These are phyloP conservation scores for Chlamydotis undulata DNA, from an alignment of 2,113 vertebrate species.

Conservation along the genomic window DNA sequence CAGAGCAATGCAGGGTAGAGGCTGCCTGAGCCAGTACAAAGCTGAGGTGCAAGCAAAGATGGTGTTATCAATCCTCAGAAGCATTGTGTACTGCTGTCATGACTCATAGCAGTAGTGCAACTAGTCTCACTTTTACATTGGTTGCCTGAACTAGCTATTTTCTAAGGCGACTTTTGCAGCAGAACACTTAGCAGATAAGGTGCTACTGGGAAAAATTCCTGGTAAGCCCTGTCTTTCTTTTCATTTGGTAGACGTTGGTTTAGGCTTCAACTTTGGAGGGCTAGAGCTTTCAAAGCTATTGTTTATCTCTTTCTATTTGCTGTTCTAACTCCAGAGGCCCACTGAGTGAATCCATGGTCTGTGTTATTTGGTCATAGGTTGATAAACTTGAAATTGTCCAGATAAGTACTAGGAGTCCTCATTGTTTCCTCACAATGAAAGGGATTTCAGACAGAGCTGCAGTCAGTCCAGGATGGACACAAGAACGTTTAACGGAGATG, in stretches of 20 bases:
- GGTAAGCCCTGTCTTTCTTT: neutral
- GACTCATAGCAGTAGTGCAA: neutral
- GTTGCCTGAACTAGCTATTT: neutral
- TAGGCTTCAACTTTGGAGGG: neutral
- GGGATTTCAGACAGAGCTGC: neutral
- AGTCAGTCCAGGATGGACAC: neutral
- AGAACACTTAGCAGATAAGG: neutral
- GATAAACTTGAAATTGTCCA: neutral
- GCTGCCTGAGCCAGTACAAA: neutral
- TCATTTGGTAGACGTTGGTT: neutral
- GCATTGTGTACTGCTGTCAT: neutral
- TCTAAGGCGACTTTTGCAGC: neutral
- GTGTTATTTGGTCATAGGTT: neutral
- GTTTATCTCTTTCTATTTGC: neutral
- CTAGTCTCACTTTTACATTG: neutral
- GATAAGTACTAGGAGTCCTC: neutral
- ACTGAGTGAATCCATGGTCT: neutral
- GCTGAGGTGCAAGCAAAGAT: neutral
- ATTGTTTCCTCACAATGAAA: neutral
- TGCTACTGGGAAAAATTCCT: neutral
- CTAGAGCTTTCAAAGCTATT: neutral
- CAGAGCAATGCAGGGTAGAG: neutral
- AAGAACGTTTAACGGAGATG: neutral
- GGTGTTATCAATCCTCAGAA: neutral
- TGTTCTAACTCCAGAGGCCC: neutral